These are phyloP conservation scores for Achatina immaculata DNA, from an alignment of 1,140 invertebrate species.

Conservation along the genomic window DNA sequence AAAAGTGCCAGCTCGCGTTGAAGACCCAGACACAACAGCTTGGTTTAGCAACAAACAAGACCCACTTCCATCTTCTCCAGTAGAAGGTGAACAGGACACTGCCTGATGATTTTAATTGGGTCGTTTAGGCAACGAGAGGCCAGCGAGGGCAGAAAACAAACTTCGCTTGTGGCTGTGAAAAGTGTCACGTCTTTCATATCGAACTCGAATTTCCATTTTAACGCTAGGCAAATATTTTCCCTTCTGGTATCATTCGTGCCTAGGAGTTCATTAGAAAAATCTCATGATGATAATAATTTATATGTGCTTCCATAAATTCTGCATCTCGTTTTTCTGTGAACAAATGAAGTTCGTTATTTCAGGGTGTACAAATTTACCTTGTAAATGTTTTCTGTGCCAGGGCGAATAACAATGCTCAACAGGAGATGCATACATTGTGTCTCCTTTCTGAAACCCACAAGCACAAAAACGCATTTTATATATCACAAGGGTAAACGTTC, in stretches of 20 bases:
- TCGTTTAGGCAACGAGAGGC: not conserved
- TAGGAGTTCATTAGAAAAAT: conserved; percentile 19
- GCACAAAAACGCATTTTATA: no score
- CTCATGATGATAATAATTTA: not conserved
- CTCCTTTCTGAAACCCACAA: no score
- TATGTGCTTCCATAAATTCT: not conserved
- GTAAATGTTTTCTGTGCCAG: not conserved
- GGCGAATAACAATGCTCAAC: no score
- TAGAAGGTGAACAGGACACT: not conserved
- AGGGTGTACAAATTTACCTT: not conserved
- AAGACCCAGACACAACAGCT: not conserved
- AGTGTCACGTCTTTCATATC: conserved; percentile 13
- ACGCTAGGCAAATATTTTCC: conserved; percentile 24
- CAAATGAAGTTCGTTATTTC: not conserved
- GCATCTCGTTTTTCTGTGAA: not conserved
- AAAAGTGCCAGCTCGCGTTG: not conserved
- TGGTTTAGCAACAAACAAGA: not conserved
- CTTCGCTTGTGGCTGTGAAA: conserved; percentile 7
- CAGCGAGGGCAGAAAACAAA: not conserved
- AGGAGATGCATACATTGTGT: no score
- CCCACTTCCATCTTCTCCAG: not conserved
- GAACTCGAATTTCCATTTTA: conserved; percentile 35
- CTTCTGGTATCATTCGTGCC: not conserved
- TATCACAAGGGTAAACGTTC: no score
- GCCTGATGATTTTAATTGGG: conserved; percentile 8